Evolutionary conservation across 2,797 vertebrate species (phyloP), one percentile per base, ranked within the genome.

Genomic region (Uromys caudimaculatus): DNA sequence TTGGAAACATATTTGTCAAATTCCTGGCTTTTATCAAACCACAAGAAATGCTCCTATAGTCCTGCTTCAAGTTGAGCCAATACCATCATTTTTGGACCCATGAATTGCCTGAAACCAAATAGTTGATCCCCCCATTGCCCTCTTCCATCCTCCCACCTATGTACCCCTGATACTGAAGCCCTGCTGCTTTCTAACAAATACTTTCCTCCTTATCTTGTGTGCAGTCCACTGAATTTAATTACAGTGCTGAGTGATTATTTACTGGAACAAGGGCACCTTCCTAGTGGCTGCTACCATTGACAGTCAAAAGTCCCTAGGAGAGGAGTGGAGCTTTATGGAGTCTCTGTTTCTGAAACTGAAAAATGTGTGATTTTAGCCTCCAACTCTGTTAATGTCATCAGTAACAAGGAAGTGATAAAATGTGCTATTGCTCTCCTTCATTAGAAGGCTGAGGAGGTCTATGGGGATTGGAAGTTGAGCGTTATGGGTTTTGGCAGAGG

Each of bases 401-500:
- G 10, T 47, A 67, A 17, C 50, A 83, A 54, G 29, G 10, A 76
- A 77, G 58, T 50, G 50, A 54, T 11, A 35, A 0, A 86, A 56
- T 32, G 29, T 91, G 91, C 84, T 32, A 50, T 3, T 47, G 54
- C 2, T 24, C 52, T 78, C 13, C 41, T 44, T 73, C 19, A 32
- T 89, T 38, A 76, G 58, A 41, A 97, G 29, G 41, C 16, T 58
- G 27, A 38, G 6, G 11, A 90, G 79, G 41, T 44, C 1, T 58
- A 41, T 6, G 0, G 16, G n/a, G n/a, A 92, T 23, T 56, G 87
- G 19, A 95, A 69, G 87, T 44, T 85, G 62, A 93, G 52, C 90
- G 85, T 41, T 64, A 75, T 21, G 50, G 92, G n/a, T 58, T 93
- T 94, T 91, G 54, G 58, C 47, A 60, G 35, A 89, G 60, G 85